These are phyloP conservation scores for Thripadectes ignobilis DNA, from an alignment of 2,797 vertebrate genomes.

Conservation along the genomic window DNA sequence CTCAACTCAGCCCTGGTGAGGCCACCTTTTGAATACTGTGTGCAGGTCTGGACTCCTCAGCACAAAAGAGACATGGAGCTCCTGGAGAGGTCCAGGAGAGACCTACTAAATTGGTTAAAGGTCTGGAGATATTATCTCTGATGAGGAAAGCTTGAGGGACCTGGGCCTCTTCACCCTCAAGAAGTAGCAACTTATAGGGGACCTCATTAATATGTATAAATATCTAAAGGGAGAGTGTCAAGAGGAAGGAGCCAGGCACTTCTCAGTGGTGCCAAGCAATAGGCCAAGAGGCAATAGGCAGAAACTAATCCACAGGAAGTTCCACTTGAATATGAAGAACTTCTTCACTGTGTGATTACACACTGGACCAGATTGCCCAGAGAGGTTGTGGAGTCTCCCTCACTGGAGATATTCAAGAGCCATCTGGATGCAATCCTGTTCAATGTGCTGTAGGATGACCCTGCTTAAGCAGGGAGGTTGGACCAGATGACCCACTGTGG, in stretches of 20 bases:
- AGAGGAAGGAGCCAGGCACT: neutral
- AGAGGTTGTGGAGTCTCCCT: neutral
- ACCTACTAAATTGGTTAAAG: no score
- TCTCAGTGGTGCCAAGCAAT: rapidly evolving
- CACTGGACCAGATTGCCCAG: neutral
- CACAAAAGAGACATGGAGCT: neutral
- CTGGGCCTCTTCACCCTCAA: neutral
- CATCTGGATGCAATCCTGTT: neutral
- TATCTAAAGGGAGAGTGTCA: neutral
- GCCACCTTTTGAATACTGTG: neutral
- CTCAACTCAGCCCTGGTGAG: neutral
- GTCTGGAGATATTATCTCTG: neutral
- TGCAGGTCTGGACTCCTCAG: neutral
- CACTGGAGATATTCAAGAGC: no score
- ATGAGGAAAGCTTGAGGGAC: neutral
- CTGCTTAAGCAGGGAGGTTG: neutral
- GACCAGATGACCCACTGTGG: neutral
- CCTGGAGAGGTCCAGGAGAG: neutral
- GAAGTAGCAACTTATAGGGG: neutral
- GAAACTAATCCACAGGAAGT: neutral
- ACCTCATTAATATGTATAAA: no score
- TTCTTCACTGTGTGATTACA: neutral
- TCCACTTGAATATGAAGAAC: neutral
- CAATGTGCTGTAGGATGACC: neutral
- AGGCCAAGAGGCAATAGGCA: neutral